These are phyloP conservation scores for Nymphalis io DNA, from an alignment of 1,140 invertebrate genomes.

Conservation along the genomic window DNA sequence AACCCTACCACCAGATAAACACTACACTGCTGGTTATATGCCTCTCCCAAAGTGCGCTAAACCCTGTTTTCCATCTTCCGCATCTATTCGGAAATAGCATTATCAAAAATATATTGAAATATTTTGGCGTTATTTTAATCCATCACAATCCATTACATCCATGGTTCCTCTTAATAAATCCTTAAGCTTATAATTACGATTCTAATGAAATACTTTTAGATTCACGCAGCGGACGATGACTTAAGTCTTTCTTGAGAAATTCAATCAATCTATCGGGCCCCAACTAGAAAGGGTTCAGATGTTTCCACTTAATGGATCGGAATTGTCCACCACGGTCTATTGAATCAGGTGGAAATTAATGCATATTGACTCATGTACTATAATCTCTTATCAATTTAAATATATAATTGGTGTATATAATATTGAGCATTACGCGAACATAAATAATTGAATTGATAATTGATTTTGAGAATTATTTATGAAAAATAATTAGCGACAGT, in stretches of 20 bases:
- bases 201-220: background rate
- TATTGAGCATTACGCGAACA: no score
- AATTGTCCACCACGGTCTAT: slow-evolving; percentile 31
- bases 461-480: no score
- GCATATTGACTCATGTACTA: slow-evolving; percentile 20
- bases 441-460: no score
- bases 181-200: background rate
- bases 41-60: no score
- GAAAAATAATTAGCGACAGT: no score
- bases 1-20: no score
- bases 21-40: no score
- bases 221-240: slow-evolving; percentile 2
- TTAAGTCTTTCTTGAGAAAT: slow-evolving; percentile 30
- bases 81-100: no score
- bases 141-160: background rate
- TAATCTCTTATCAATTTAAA: background rate
- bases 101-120: no score
- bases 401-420: background rate
- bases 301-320: slow-evolving; percentile 31
- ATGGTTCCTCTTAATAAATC: background rate
- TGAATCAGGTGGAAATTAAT: slow-evolving; percentile 17
- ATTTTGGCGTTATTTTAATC: background rate
- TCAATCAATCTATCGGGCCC: slow-evolving; percentile 24
- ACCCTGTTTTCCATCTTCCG: no score
- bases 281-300: slow-evolving; percentile 34